Evolutionary conservation across 92 coral and sea anemone species (phyloP), one percentile per base, ranked within the genome.

Genomic region (Hydrozoanthus gracilis): DNA sequence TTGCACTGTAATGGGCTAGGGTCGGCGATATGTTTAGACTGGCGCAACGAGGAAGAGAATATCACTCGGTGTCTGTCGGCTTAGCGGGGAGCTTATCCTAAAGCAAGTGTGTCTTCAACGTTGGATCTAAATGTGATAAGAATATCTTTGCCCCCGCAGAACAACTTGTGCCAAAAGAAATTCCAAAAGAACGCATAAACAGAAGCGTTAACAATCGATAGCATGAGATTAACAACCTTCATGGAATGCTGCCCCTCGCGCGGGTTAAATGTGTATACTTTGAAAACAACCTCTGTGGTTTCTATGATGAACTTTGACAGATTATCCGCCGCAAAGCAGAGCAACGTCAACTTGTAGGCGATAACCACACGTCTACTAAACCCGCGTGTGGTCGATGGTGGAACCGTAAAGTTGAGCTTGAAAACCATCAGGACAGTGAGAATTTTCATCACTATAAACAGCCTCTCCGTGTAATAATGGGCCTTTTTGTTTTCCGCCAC

Each of bases 131-230:
- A 80, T 3, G 74, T 80, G 14, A 61, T 80, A 46, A 80, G 85
- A 64, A 80, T 80, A 46, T 80, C 85, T 48, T 80, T 80, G 8
- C 65, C 73, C 39, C 85, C 85, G 17, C 85, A 80, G 52, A 80
- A 80, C 55, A 80, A 47, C 60, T 80, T 80, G 85, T 80, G 17
- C 85, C 85, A 80, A 4, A 80, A 65, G 55, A 62, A 80, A 44
- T 62, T 18, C 85, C 85, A 80, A 11, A 80, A 12, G 10, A 62
- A 80, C 11, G 60, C 58, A 39, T 80, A 80, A 60, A 80, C 58
- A 7, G 85, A 80, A 8, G 85, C 73, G 17, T 80, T 64, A 44
- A 80, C 39, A 11, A 80, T 64, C 85, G 49, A 48, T 27, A 80
- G 58, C 85, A 80, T 80, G 46, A 80, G 27, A 61, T 80, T 67